A percentile compares a stretch with the other conserved stretches of the same genome.
These are phyloP conservation scores for Melanerpes formicivorus DNA, from an alignment of 2,113 vertebrate genomes.

Conservation along the genomic window DNA sequence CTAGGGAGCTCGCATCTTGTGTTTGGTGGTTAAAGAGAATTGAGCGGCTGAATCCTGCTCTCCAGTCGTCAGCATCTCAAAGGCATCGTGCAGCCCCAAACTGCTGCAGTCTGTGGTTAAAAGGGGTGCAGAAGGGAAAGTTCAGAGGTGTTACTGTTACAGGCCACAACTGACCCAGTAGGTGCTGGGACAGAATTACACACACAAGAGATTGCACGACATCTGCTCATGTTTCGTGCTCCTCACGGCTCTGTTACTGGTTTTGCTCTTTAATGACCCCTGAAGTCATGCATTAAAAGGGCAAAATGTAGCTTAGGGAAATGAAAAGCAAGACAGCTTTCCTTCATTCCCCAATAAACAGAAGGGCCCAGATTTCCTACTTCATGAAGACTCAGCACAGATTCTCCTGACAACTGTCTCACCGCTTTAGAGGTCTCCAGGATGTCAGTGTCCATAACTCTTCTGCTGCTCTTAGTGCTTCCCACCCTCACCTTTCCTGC, in stretches of 20 bases:
- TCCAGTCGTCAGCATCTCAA: background rate
- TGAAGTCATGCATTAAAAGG: background rate
- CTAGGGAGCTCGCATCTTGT: background rate
- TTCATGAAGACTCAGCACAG: background rate
- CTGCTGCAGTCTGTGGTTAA: background rate
- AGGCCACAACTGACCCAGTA: background rate
- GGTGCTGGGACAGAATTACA: background rate
- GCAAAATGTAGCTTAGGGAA: background rate
- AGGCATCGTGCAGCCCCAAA: background rate
- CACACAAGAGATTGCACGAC: background rate
- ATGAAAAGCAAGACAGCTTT: background rate
- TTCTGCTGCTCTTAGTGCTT: background rate
- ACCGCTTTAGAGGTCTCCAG: background rate
- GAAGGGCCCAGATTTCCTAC: background rate
- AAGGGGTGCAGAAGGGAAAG: background rate
- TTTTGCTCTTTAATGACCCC: background rate
- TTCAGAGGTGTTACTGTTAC: background rate
- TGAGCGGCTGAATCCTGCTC: background rate
- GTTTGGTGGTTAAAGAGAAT: background rate
- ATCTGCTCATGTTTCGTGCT: background rate
- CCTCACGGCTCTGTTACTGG: background rate
- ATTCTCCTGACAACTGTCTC: background rate
- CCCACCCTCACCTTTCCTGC: background rate
- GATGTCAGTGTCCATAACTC: background rate
- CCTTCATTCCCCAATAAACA: background rate